Evolutionary conservation across 2,113 vertebrate species (phyloP), one percentile per base, ranked within the genome.

Genomic region (Anthoscopus minutus): DNA sequence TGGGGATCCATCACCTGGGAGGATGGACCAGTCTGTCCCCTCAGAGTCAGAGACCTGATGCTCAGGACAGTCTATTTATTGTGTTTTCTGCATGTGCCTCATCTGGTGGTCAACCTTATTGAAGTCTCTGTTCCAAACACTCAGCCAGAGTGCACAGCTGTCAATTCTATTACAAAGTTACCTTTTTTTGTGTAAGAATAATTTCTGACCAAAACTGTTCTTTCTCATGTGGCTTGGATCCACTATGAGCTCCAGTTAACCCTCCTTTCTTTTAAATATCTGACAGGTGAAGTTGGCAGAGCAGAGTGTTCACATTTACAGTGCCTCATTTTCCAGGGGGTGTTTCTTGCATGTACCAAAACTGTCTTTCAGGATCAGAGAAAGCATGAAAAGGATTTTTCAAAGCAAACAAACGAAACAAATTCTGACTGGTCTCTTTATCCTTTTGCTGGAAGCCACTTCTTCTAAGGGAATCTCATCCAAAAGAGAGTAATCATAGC

Each of bases 401-500:
- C 62, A 91, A 65, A 94, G 69, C 37, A 88, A 92, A 86, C 40
- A 42, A 91, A 65, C 2, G 3, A 81, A 88, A 96, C 67, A 94
- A 95, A 71, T 53, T 51, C n/a, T 6, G 7, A 71, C 67, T 64
- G 22, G 24, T 81, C 30, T 87, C 72, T 84, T 95, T 62, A 79
- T 90, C 50, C 37, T 90, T 88, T 96, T 94, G 78, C 80, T 97
- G 84, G 82, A 95, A 96, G 58, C 47, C 35, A 70, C 92, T 88
- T 77, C 91, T 96, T 95, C 82, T 72, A 83, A 69, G 50, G 94
- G 94, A 84, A 89, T 95, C 85, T 94, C 90, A 69, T 90, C 74
- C 92, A 92, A 70, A 78, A 62, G 74, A 79, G 80, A 89, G 57
- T 83, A 95, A 96, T 95, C 74, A 70, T 89, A 78, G 64, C 64